phyloP scores from a whole-genome alignment of 2,888 invertebrate species.

The Phytoseiulus persimilis region DNA sequence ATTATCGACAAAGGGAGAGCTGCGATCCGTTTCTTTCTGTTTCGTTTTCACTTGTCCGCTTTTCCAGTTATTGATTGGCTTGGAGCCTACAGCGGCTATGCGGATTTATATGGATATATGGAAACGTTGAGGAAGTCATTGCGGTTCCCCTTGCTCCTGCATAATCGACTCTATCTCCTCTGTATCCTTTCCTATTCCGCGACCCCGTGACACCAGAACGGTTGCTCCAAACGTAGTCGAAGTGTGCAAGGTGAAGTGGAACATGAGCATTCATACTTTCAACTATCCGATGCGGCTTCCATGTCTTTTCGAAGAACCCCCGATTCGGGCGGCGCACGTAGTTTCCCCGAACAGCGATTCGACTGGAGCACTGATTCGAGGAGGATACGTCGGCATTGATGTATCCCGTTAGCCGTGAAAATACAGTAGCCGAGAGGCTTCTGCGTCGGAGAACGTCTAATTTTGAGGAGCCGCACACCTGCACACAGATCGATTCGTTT shows the following conservation, averaged over 20 bases:
- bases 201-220: no score
- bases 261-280: no score
- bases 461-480: neutral
- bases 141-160: no score
- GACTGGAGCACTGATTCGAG: neutral
- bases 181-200: no score
- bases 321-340: neutral
- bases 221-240: no score
- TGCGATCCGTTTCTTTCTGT: neutral
- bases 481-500: neutral
- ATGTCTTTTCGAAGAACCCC: neutral
- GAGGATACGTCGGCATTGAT: neutral
- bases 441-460: neutral
- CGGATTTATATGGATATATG: no score
- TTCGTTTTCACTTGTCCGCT: neutral
- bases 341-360: neutral
- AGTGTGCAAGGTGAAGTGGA: no score
- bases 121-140: no score
- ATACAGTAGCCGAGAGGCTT: neutral
- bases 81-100: no score
- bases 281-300: no score
- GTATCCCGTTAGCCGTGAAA: neutral
- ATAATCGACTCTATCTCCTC: no score
- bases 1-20: neutral
- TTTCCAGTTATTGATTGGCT: no score